phyloP scores from a whole-genome alignment of 2,888 invertebrate genomes.

The Encarsia formosa region DNA sequence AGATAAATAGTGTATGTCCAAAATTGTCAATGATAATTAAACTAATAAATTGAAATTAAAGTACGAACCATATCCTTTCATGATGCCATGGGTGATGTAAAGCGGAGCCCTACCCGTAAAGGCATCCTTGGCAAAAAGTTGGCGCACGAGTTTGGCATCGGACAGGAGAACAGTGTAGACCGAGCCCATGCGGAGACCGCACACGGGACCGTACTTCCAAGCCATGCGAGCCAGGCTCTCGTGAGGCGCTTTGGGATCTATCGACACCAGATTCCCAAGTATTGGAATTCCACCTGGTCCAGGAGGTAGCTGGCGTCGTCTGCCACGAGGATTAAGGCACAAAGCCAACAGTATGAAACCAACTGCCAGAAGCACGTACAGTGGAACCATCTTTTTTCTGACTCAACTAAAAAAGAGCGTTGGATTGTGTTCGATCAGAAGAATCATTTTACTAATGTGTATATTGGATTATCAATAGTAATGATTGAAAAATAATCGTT shows the following conservation, averaged over 20 bases:
- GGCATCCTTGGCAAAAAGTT: constrained; percentile 67
- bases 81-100: constrained; percentile 79
- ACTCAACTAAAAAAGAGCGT: too few species aligned
- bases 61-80: constrained; percentile 78
- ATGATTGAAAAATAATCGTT: too few species aligned
- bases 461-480: too few species aligned
- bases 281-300: constrained; percentile 78
- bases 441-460: too few species aligned
- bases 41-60: neutral
- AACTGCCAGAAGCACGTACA: constrained; percentile 13
- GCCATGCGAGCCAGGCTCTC: constrained; percentile 65
- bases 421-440: too few species aligned
- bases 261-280: constrained; percentile 73
- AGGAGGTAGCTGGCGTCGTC: constrained; percentile 60
- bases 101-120: constrained; percentile 77
- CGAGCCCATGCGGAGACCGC: constrained; percentile 69
- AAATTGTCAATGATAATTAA: neutral
- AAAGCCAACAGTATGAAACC: constrained; percentile 35
- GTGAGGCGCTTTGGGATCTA: constrained; percentile 69
- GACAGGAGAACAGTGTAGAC: constrained; percentile 74
- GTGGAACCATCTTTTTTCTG: too few species aligned
- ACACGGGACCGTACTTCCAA: constrained; percentile 69
- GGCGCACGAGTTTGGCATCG: constrained; percentile 68
- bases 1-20: neutral
- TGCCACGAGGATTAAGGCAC: too few species aligned